A percentile compares a stretch with the other conserved stretches of the same genome.
Conservation (phyloP, 2,113 vertebrate species). For the Apeltes quadracus region DNA sequence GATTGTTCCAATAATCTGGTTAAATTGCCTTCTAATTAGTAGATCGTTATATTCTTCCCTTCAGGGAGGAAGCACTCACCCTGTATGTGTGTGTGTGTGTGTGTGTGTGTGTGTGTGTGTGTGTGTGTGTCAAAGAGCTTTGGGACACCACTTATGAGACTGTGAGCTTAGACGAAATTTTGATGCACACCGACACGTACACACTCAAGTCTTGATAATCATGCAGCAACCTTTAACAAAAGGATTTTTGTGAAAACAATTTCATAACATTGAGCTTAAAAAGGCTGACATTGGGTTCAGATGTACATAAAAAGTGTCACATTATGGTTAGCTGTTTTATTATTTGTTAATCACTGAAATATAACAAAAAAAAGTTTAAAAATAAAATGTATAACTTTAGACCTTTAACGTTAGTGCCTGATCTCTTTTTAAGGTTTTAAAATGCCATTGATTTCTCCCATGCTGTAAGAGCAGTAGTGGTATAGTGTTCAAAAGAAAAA, state of each 20-base stretch:
- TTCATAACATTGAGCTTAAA: not conserved
- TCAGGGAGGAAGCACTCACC: not conserved
- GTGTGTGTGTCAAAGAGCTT: not conserved
- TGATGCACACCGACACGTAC: slow-evolving; percentile 2
- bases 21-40: slow-evolving; percentile 59
- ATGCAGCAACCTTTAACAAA: too few species aligned
- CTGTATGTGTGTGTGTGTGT: slow-evolving; percentile 15
- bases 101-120: slow-evolving; percentile 18
- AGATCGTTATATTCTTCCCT: slow-evolving; percentile 18
- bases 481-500: not conserved
- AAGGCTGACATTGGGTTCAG: too few species aligned
- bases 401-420: not conserved
- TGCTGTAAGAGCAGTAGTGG: not conserved
- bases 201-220: slow-evolving; percentile 1
- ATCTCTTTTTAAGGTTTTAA: not conserved
- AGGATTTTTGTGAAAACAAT: not conserved
- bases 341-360: not conserved
- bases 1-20: slow-evolving; percentile 58
- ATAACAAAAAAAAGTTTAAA: not conserved
- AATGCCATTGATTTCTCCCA: slow-evolving; percentile 13
- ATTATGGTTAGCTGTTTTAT: not conserved
- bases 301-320: not conserved
- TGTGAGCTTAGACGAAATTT: slow-evolving; percentile 1
- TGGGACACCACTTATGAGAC: slow-evolving; percentile 12
- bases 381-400: not conserved